Evolutionary conservation across 2,113 vertebrate genomes (phyloP).

Genomic region (Hyperopisus bebe): DNA sequence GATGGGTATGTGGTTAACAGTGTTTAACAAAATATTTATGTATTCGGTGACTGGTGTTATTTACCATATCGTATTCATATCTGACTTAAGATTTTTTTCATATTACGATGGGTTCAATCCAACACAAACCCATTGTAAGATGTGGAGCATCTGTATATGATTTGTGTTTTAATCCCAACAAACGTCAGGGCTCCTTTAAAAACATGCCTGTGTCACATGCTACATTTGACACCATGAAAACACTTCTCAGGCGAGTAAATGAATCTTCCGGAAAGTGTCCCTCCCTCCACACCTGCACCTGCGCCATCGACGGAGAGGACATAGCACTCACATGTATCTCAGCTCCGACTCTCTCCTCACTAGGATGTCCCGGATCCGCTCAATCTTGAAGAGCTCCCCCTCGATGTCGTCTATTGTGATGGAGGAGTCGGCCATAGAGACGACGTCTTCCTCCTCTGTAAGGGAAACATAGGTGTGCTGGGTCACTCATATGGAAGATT

Average conservation of each 20-base stretch:
- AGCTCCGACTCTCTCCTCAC: slow-evolving; percentile 71
- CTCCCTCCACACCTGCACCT: background rate
- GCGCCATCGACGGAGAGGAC: background rate
- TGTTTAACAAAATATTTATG: background rate
- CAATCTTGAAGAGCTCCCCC: slow-evolving; percentile 70
- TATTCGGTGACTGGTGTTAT: background rate
- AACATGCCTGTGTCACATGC: background rate
- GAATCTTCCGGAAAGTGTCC: background rate
- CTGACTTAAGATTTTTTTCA: background rate
- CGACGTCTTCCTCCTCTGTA: slow-evolving; percentile 52
- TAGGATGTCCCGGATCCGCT: slow-evolving; percentile 67
- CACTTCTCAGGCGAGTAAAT: background rate
- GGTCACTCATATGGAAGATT: background rate
- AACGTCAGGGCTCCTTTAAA: background rate
- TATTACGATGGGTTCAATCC: background rate
- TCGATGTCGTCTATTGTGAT: slow-evolving; percentile 66
- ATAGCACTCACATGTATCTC: slow-evolving; percentile 66
- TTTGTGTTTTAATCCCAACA: background rate
- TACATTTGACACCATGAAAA: background rate
- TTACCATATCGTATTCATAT: background rate
- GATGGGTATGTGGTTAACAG: background rate
- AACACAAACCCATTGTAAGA: background rate
- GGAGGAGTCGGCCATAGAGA: slow-evolving; percentile 72
- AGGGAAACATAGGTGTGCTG: background rate
- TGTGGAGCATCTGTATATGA: background rate